Evolutionary conservation across 2,113 vertebrate species (phyloP).

Genomic region (Tretioscincus oriximinensis): DNA sequence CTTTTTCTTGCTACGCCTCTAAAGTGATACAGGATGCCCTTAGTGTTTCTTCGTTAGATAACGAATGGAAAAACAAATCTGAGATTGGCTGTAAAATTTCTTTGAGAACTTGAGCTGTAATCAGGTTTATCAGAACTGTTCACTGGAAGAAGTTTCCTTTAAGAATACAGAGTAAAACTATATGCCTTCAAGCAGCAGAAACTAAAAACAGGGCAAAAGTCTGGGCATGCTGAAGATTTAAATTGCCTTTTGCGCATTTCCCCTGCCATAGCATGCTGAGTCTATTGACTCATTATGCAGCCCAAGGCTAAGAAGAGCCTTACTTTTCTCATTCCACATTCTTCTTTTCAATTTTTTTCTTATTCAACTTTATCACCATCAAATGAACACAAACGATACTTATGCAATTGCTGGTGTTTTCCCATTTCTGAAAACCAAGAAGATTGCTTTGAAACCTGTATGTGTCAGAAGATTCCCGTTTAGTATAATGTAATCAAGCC

Average conservation of each 20-base stretch:
- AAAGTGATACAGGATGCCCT: too few relatives aligned
- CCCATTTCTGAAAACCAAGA: not conserved
- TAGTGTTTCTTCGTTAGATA: not conserved
- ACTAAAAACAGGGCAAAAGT: not conserved
- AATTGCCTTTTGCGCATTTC: not conserved
- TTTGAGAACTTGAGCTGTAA: not conserved
- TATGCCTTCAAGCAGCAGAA: slow-evolving; percentile 46
- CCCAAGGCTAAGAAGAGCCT: not conserved
- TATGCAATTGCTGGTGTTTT: not conserved
- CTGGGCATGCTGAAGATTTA: slow-evolving; percentile 2
- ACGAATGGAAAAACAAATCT: not conserved
- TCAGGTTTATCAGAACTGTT: not conserved
- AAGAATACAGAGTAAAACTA: slow-evolving; percentile 3
- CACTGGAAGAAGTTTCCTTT: slow-evolving; percentile 29
- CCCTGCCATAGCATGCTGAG: not conserved
- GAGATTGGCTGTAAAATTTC: fast-evolving
- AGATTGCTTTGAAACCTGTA: not conserved
- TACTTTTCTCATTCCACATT: not conserved
- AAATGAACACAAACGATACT: not conserved
- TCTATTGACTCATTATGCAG: slow-evolving; percentile 48
- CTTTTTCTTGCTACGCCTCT: too few relatives aligned
- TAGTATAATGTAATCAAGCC: not conserved
- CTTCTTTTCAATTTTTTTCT: slow-evolving; percentile 8
- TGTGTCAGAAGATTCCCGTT: not conserved
- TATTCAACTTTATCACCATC: not conserved